phyloP scores from a whole-genome alignment of 2,113 vertebrate genomes.

The Smithornis capensis region DNA sequence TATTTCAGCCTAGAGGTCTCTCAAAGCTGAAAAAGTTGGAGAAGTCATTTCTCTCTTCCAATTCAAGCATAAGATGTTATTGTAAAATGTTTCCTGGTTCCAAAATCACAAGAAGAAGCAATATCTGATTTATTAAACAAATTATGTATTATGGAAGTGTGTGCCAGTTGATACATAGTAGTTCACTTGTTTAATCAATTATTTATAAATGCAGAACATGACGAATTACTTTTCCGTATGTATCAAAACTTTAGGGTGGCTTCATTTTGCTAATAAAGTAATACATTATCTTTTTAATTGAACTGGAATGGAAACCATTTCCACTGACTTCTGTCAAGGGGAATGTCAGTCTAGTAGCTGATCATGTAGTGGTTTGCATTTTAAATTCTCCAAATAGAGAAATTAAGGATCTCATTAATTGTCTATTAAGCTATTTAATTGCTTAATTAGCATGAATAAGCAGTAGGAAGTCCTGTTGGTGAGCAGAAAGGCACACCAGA shows the following conservation, averaged over 20 bases:
- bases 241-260: not conserved
- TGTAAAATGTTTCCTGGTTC: not conserved
- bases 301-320: not conserved
- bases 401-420: conserved; percentile 22
- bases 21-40: not conserved
- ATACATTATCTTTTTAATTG: not conserved
- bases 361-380: not conserved
- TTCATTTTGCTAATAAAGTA: conserved; percentile 10
- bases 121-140: not conserved
- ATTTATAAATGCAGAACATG: not conserved
- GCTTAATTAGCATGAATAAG: conserved; percentile 10
- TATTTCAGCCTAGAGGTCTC: not conserved
- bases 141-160: not conserved
- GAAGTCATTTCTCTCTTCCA: not conserved
- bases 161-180: not conserved
- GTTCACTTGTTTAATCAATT: not conserved
- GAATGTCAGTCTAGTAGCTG: not conserved
- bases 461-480: not conserved
- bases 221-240: not conserved
- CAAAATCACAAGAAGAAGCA: not conserved
- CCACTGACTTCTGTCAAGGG: not conserved
- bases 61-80: not conserved
- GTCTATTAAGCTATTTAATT: conserved; percentile 27
- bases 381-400: conserved; percentile 41
- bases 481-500: not conserved